Evolutionary conservation across 64 coral and sea anemone genomes (phyloP).

Genomic region (Acropora tenuis): DNA sequence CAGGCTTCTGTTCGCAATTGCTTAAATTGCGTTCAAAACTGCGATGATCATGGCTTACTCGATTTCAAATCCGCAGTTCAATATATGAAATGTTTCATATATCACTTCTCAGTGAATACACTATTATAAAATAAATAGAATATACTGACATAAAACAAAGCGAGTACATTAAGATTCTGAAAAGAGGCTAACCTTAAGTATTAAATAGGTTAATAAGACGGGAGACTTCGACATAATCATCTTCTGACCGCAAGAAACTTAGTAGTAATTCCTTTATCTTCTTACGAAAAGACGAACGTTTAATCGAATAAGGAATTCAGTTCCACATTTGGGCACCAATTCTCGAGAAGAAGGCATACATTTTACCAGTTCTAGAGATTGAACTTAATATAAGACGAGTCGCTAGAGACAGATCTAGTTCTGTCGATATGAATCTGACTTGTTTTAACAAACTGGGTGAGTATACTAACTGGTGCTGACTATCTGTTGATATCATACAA

Average conservation of each 20-base stretch:
- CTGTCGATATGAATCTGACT: neutral
- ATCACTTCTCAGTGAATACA: no score
- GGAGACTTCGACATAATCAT: no score
- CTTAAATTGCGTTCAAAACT: no score
- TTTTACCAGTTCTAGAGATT: neutral
- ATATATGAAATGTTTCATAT: no score
- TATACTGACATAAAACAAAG: no score
- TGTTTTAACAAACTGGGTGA: neutral
- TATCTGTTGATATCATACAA: neutral
- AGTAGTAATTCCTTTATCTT: neutral
- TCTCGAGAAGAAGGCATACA: neutral
- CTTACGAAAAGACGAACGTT: neutral
- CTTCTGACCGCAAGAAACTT: neutral
- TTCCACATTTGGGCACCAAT: neutral
- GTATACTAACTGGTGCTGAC: neutral
- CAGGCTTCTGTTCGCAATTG: no score
- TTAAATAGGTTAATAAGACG: no score
- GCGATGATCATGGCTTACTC: no score
- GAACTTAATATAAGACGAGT: neutral
- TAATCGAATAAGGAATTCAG: neutral
- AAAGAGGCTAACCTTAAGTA: no score
- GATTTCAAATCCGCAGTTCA: no score
- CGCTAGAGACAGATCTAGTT: neutral
- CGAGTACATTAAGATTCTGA: no score
- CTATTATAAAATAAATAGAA: no score